Base-by-base conservation (phyloP, 1,140 invertebrate genomes). In the Drosophila nebulosa region DNA sequence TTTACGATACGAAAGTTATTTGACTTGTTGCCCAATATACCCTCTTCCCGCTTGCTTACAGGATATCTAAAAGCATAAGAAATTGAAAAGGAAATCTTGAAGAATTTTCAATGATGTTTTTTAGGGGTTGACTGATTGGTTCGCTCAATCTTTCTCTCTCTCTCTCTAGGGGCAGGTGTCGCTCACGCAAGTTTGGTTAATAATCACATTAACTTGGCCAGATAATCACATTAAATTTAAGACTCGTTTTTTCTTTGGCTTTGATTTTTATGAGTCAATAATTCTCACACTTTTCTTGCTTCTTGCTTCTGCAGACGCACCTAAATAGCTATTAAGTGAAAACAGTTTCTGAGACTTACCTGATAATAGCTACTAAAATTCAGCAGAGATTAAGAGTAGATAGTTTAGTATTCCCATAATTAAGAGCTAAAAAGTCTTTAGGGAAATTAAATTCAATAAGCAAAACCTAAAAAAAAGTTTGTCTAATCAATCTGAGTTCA, bases 181-280 rank as follows among this genome's bases (percentile, higher is more conserved):
- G 52, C 66, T 46, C 39, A 66, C 73, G 79, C 79, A 64, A 69
- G 32, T 46, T 56, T 51, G 64, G 67, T 64, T 86, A 83, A 86
- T 86, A 86, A 86, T 88, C 83, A 79, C 83, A 88, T 86, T 88
- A 88, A 79, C 83, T 83, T 81, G 69, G 69, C 35, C 78, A 69
- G 78, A 86, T 88, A 86, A 86, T 78, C 83, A 73, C 81, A 88
- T 86, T 88, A 80, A 75, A 85, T 80, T 78, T 80, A 63, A 70
- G 69, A 78, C 64, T 63, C 60, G 60, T 35, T 56, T 60, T 27
- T 58, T 71, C 27, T 30, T 30, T 1, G 4, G 60, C 52, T 75
- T 66, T 86, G 83, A 85, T 88, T 88, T 85, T 85, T 85, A 85
- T 24, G 78, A 71, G 81, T 61, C 64, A 51, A 74, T 36, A 64